Evolutionary conservation across 2,888 invertebrate genomes (phyloP), one percentile per base, ranked within the genome.

Genomic region (Tetrapedia diversipes): DNA sequence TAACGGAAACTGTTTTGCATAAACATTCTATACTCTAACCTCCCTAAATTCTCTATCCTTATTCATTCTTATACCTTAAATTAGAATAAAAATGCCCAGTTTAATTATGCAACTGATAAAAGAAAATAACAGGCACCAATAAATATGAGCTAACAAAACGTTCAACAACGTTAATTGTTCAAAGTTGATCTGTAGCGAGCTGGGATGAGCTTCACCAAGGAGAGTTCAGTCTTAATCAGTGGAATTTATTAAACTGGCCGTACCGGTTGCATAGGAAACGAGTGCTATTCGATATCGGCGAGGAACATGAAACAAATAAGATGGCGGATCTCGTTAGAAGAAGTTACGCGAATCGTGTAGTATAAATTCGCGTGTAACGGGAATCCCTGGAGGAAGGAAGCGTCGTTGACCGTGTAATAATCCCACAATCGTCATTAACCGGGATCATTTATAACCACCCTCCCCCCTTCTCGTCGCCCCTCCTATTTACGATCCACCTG

Each of bases 371-470:
- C 61, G 49, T 7, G 24, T 82, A 84, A 84, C 83, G 83, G 84
- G 61, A 80, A n/a, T n/a, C n/a, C 67, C 19, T 4, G 39, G 43
- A 45, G 41, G 63, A 70, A 54, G 66, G 75, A 64, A 69, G 60
- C 79, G 79, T 80, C 77, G 77, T 80, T 83, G 86, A 79, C 85
- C 86, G 86, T 77, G 86, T 84, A 86, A 86, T 69, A 86, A 86
- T 82, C 66, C 60, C 34, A 73, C 66, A 57, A 72, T 81, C 80
- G 77, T 86, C 82, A 84, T 86, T 86, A 86, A 66, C 76, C 67
- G 41, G 54, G 67, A 84, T 84, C 84, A 80, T 84, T 84, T 84
- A 82, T 84, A 80, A 82, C 63, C 64, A 49, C 47, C 49, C 29
- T 14, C 61, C 64, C 61, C 54, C 53, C 37, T 19, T n/a, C 64